A percentile compares a stretch with the other conserved stretches of the same genome.
Conservation (phyloP, 2,113 vertebrate species). For the Malurus alboscapulatus region DNA sequence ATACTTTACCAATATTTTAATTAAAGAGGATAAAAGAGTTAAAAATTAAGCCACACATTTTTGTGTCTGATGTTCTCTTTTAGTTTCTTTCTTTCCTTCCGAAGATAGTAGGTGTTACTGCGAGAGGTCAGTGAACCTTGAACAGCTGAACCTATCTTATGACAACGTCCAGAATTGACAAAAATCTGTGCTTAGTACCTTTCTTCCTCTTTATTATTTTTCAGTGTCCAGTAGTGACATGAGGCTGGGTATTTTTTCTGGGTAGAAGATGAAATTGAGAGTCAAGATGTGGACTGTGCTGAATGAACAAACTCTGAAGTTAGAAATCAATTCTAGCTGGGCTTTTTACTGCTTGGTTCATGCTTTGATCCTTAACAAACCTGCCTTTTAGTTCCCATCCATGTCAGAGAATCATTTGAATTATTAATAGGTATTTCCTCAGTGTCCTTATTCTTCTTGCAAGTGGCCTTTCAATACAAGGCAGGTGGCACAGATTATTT, state of each 20-base stretch:
- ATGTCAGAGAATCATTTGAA: background rate
- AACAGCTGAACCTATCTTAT: background rate
- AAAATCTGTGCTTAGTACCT: background rate
- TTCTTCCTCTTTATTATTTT: background rate
- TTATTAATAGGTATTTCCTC: conserved; percentile 2
- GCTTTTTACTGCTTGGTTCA: background rate
- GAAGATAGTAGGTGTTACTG: background rate
- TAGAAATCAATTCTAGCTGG: background rate
- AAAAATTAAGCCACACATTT: background rate
- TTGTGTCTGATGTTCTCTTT: background rate
- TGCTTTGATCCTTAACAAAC: background rate
- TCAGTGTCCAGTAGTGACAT: background rate
- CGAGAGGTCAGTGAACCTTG: background rate
- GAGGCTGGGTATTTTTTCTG: background rate
- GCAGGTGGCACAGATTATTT: conserved; percentile 1
- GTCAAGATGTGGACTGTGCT: background rate
- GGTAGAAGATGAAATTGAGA: background rate
- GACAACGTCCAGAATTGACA: background rate
- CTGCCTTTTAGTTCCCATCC: background rate
- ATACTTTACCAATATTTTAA: background rate
- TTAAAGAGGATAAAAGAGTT: background rate
- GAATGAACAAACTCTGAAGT: background rate
- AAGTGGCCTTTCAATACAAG: background rate
- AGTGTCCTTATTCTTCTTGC: background rate
- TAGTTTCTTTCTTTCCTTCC: background rate